phyloP scores from a whole-genome alignment of 2,888 invertebrate species.

The Enchytraeus crypticus region DNA sequence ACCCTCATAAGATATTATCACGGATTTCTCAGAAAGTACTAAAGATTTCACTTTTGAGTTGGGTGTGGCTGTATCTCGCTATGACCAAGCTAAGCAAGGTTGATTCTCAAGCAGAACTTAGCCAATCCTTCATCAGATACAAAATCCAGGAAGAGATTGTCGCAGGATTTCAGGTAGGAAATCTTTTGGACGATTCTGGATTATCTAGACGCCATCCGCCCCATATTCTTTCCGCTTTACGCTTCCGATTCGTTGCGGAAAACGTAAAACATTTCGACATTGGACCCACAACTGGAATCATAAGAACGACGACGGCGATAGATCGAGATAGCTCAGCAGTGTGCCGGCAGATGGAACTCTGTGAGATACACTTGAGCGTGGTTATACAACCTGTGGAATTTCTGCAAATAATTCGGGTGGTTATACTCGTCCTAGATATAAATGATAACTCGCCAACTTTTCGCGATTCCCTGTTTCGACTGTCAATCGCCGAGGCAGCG shows the following conservation, averaged over 20 bases:
- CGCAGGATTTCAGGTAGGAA: conserved; percentile 6
- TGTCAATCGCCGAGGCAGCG: conserved; percentile 12
- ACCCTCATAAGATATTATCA: no score
- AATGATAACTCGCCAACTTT: conserved; percentile 10
- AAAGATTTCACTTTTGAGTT: no score
- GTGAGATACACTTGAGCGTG: conserved; percentile 18
- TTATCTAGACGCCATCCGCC: background rate
- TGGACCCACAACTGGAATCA: conserved; percentile 13
- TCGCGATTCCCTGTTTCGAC: background rate
- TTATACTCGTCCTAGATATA: conserved; percentile 13
- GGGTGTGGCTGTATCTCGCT: no score
- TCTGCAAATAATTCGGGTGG: conserved; percentile 18
- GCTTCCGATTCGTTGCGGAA: conserved; percentile 14
- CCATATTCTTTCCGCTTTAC: conserved; percentile 7
- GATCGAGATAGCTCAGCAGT: conserved; percentile 16
- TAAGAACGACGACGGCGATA: conserved; percentile 16
- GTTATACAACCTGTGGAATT: conserved; percentile 16
- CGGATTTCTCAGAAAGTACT: no score
- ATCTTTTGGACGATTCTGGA: conserved; percentile 8
- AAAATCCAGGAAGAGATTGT: conserved; percentile 7
- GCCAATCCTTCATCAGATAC: conserved; percentile 1
- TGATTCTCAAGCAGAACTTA: no score
- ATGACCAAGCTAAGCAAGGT: no score
- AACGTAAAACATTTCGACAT: conserved; percentile 11
- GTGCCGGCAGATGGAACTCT: conserved; percentile 13